Evolutionary conservation across 2,888 invertebrate species (phyloP), one percentile per base, ranked within the genome.

Genomic region (Noctua janthina): DNA sequence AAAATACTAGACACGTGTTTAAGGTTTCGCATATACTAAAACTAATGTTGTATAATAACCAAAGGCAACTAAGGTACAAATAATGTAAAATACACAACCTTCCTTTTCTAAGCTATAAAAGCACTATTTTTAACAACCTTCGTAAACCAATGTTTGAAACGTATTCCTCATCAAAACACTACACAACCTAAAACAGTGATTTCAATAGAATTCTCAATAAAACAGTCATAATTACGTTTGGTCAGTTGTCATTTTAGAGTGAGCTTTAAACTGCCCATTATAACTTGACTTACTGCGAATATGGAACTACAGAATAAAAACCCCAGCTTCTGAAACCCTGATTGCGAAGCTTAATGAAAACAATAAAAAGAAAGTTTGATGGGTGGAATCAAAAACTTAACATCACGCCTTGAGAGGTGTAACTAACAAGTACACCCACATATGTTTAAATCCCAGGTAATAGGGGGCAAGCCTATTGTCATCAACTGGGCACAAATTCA

Each of bases 121-220:
- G 66, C 84, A 78, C 78, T 39, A 51, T 46, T 78, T 54, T 6
- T 2, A 71, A 78, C 78, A 82, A 82, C 78, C 83, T 56, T 49
- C 29, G 51, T 68, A 39, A 17, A 62, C 8, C 2, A 15, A 39
- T 59, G 17, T 56, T 56, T 49, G 0, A 15, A 54, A 74, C 69
- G 13, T 17, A 56, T 67, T 51, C 8, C 8, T 39, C 23, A 49
- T 69, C 23, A 72, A 29, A 64, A 13, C 46, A 59, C 51, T n/a
- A 71, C 64, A 81, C 67, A 68, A 82, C 51, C 35, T 15, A 69
- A 70, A 43, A 0, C 6, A 8, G 54, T 59, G 56, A 64, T 71
- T 78, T 74, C 17, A 83, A 72, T 59, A 75, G 35, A 76, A 87
- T 78, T 81, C 67, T 76, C 84, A 11, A 10, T 59, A 66, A 68